These are phyloP conservation scores for Eriocheir sinensis DNA, from an alignment of 1,140 invertebrate species.

Conservation along the genomic window DNA sequence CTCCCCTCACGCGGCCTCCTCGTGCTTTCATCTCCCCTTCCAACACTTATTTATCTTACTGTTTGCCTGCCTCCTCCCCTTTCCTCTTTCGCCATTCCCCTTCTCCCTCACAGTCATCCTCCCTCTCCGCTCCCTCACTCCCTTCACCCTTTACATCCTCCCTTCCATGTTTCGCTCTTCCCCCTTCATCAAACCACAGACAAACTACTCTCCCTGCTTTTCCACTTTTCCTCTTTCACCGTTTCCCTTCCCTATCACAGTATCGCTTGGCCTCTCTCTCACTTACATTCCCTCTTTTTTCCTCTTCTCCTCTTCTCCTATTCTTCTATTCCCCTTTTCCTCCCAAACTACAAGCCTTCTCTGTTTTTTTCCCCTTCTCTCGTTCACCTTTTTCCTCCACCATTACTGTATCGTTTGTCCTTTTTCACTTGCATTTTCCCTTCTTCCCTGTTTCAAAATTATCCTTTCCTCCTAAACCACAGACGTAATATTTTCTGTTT, in stretches of 20 bases:
- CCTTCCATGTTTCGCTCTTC: no score
- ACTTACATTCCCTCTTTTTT: not conserved
- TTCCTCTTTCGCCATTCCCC: not conserved
- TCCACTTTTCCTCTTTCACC: not conserved
- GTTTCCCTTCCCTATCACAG: no score
- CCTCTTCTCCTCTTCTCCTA: no score
- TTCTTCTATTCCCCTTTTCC: no score
- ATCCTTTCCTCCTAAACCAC: no score
- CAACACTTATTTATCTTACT: not conserved
- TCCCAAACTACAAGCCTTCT: no score
- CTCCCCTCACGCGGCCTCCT: no score
- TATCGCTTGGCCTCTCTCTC: no score
- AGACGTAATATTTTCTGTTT: no score
- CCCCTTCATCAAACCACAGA: no score
- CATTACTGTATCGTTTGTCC: not conserved
- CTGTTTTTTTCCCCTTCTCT: not conserved
- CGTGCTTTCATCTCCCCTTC: constrained; percentile 22
- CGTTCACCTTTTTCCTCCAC: not conserved
- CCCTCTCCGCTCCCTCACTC: not conserved
- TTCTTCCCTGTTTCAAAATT: no score
- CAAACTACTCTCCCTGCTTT: no score
- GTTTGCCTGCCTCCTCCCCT: not conserved
- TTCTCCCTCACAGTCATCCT: constrained; percentile 6
- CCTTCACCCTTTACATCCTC: not conserved
- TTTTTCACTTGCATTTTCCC: not conserved